Evolutionary conservation across 2,113 vertebrate species (phyloP).

Genomic region (Galbula dea): DNA sequence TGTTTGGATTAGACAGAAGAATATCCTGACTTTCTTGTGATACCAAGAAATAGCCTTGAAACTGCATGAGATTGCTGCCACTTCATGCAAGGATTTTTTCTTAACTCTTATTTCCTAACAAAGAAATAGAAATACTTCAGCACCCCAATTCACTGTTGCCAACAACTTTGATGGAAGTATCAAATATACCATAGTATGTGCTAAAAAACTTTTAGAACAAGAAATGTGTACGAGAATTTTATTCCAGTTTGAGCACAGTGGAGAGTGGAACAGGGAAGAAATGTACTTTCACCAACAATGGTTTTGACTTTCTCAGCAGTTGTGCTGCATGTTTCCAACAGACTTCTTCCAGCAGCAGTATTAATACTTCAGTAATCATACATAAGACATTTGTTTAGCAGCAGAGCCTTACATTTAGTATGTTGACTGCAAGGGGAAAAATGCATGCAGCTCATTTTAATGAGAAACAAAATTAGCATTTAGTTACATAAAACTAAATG

Average conservation of each 20-base stretch:
- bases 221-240: neutral
- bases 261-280: neutral
- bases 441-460: neutral
- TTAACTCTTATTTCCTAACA: neutral
- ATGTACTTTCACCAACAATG: neutral
- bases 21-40: neutral
- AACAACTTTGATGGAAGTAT: neutral
- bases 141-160: neutral
- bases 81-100: neutral
- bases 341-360: neutral
- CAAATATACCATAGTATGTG: neutral
- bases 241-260: neutral
- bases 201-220: neutral
- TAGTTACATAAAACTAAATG: neutral
- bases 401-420: neutral
- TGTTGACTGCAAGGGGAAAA: neutral
- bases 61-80: neutral
- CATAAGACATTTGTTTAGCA: neutral
- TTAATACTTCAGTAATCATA: neutral
- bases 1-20: neutral
- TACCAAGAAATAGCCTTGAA: neutral
- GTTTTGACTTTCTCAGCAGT: constrained; percentile 8
- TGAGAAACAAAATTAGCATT: constrained; percentile 14
- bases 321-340: neutral
- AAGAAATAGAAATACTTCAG: neutral